Percentiles rank a stretch among this genome's conserved stretches.
Conservation (phyloP, 2,888 invertebrate genomes). For the Agrochola circellaris region DNA sequence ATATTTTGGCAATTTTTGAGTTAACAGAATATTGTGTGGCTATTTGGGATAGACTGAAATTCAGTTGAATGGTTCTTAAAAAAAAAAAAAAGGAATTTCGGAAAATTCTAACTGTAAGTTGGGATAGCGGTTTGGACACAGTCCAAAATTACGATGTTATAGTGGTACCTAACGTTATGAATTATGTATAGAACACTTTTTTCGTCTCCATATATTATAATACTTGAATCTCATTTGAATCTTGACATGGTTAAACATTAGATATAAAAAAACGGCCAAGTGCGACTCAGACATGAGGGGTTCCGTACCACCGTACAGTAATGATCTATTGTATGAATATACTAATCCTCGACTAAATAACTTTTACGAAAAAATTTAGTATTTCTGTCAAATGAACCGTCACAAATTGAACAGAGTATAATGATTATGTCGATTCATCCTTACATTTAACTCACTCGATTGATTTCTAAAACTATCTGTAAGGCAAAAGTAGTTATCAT, state of each 20-base stretch:
- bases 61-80: neutral
- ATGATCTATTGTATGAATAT: neutral
- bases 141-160: constrained; percentile 13
- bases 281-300: too few relatives aligned
- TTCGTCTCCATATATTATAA: neutral
- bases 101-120: neutral
- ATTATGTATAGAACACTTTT: neutral
- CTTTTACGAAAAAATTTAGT: neutral
- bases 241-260: neutral
- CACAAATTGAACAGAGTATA: neutral
- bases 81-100: neutral
- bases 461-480: constrained; percentile 4
- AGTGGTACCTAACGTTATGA: neutral
- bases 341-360: neutral
- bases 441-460: neutral
- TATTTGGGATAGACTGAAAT: neutral
- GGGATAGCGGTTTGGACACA: constrained; percentile 3
- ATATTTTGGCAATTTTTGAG: neutral
- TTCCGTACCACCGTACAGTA: too few relatives aligned
- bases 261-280: neutral
- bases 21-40: neutral
- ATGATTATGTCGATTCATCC: neutral
- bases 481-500: neutral
- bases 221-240: neutral
- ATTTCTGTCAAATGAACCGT: neutral